Evolutionary conservation across 2,888 invertebrate genomes (phyloP).

Genomic region (Atrina japonica): DNA sequence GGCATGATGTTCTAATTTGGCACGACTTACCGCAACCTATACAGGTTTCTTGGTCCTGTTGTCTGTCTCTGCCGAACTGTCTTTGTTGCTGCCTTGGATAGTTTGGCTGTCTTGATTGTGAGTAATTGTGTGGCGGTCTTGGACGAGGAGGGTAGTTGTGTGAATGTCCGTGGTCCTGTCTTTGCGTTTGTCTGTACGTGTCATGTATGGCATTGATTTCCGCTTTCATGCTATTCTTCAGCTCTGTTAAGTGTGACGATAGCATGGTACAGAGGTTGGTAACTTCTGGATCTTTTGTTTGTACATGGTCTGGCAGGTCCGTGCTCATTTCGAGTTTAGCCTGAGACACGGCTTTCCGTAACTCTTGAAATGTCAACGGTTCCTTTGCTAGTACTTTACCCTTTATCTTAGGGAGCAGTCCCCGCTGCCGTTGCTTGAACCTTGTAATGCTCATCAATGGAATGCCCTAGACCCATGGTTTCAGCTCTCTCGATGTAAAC

Average conservation of each 20-base stretch:
- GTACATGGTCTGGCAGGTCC: not conserved
- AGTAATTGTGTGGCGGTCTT: not conserved
- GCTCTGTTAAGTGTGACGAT: not conserved
- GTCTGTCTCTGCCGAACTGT: not conserved
- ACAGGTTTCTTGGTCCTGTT: not conserved
- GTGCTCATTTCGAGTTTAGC: not conserved
- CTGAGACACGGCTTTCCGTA: not conserved
- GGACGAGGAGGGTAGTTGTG: no score
- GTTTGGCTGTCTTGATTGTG: not conserved
- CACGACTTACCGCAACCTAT: not conserved
- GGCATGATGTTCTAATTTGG: not conserved
- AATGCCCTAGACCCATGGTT: not conserved
- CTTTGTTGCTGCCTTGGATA: not conserved
- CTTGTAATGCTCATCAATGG: constrained; percentile 1
- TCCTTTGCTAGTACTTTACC: no score
- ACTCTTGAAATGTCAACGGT: no score
- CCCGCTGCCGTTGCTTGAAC: constrained; percentile 1
- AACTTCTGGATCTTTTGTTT: not conserved
- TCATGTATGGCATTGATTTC: no score
- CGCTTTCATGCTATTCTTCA: not conserved
- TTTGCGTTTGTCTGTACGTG: no score
- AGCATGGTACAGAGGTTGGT: not conserved
- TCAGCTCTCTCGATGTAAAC: no score
- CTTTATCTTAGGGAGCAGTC: not conserved
- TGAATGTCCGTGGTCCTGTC: no score